Percentiles rank a stretch among this genome's conserved stretches.
Evolutionary conservation across 92 coral and sea anemone genomes (phyloP).

Genomic region (Actinernus sp.): DNA sequence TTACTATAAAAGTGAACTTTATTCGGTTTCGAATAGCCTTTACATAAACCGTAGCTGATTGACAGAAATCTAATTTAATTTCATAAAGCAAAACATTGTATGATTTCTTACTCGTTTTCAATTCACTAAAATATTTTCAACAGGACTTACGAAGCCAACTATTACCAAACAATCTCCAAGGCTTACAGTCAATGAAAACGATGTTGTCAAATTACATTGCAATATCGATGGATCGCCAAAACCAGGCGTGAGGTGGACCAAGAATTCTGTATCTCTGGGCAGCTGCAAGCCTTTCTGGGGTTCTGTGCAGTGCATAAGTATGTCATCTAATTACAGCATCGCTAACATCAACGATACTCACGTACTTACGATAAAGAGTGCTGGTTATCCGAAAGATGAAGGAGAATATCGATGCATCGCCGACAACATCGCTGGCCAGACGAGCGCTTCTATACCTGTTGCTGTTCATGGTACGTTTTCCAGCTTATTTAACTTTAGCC

Average conservation of each 20-base stretch:
- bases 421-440: slow-evolving; percentile 35
- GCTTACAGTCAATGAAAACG: slow-evolving; percentile 23
- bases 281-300: slow-evolving; percentile 33
- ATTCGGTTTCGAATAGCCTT: too few species aligned
- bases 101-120: background rate
- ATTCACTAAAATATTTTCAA: background rate
- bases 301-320: slow-evolving; percentile 20
- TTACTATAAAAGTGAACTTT: too few species aligned
- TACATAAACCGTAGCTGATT: too few species aligned
- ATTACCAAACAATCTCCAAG: slow-evolving; percentile 5
- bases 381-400: slow-evolving; percentile 8
- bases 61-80: too few species aligned
- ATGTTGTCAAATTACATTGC: slow-evolving; percentile 13
- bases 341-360: slow-evolving; percentile 6
- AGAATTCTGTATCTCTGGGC: slow-evolving; percentile 8
- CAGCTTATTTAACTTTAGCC: too few species aligned
- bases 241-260: slow-evolving; percentile 51
- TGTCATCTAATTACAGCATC: slow-evolving; percentile 7
- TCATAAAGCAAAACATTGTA: too few species aligned
- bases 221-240: slow-evolving; percentile 38
- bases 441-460: slow-evolving; percentile 15
- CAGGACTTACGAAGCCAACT: slow-evolving; percentile 1
- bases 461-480: slow-evolving; percentile 16
- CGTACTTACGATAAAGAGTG: slow-evolving; percentile 13
- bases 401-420: slow-evolving; percentile 46